phyloP scores from a whole-genome alignment of 2,113 vertebrate species.

The Erythrocebus patas region DNA sequence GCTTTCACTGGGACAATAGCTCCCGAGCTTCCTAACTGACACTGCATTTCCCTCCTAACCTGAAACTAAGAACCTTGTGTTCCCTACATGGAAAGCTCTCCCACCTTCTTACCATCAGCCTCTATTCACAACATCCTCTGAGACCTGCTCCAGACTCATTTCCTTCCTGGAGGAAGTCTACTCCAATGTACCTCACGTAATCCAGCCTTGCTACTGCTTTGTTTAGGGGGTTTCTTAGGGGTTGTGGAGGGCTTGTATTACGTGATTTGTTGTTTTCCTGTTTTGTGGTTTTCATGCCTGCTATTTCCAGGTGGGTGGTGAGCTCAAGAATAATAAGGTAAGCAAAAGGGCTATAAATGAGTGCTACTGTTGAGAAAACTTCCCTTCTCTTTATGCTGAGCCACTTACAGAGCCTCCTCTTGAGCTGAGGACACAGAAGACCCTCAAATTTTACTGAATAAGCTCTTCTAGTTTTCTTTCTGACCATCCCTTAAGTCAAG shows the following conservation, averaged over 20 bases:
- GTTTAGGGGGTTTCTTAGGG: background rate
- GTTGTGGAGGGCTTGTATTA: background rate
- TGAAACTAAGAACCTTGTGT: constrained; percentile 5
- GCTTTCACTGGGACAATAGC: background rate
- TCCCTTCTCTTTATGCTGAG: background rate
- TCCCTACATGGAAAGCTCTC: background rate
- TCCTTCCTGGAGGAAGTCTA: constrained; percentile 64
- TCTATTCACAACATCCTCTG: constrained; percentile 37
- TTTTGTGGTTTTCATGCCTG: background rate
- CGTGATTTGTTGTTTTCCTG: constrained; percentile 15
- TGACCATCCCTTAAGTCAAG: background rate
- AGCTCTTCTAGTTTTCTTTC: background rate
- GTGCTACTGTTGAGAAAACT: background rate
- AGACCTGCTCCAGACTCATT: background rate
- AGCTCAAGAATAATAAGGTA: background rate
- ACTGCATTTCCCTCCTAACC: constrained; percentile 20
- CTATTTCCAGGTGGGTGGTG: background rate
- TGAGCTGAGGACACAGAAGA: background rate
- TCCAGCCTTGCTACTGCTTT: background rate
- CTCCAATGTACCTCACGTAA: background rate
- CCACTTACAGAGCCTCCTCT: background rate
- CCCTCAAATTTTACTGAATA: background rate
- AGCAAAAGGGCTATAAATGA: background rate
- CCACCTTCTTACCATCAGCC: background rate
- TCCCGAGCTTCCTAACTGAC: background rate